Conservation (phyloP, 2,888 invertebrate genomes). For the Drosophila neonasuta region DNA sequence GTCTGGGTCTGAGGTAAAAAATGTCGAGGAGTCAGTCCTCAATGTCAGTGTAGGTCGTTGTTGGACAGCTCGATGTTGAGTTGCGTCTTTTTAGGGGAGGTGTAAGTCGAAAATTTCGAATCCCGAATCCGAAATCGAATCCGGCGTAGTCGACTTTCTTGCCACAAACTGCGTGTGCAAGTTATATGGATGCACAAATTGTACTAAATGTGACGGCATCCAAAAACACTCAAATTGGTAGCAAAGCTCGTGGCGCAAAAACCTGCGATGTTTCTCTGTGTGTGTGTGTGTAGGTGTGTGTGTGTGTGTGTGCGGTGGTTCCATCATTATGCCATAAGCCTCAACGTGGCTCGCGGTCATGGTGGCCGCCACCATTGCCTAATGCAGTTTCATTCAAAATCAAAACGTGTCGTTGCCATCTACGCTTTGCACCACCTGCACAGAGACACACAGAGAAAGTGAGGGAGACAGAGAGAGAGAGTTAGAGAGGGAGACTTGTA, state of each 20-base stretch:
- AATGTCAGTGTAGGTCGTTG: constrained; percentile 73
- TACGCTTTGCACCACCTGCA: constrained; percentile 11
- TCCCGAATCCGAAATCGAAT: constrained; percentile 13
- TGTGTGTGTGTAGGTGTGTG: no score
- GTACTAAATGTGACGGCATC: constrained; percentile 72
- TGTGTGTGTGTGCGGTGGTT: constrained; percentile 19
- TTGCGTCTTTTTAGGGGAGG: neutral
- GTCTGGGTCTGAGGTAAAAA: constrained; percentile 9
- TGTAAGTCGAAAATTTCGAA: neutral
- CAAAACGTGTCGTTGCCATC: constrained; percentile 64
- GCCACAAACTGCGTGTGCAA: constrained; percentile 36
- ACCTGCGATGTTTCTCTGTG: neutral
- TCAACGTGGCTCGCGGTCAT: constrained; percentile 31
- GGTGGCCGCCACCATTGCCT: constrained; percentile 39
- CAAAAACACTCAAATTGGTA: constrained; percentile 34
- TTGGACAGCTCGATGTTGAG: constrained; percentile 8
- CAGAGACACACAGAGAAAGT: no score
- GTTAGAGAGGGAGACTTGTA: no score
- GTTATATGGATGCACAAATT: constrained; percentile 72
- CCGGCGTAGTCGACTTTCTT: constrained; percentile 26
- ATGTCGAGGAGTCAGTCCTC: constrained; percentile 27
- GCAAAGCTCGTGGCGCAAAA: constrained; percentile 12
- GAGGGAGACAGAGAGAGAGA: no score
- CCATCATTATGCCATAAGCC: constrained; percentile 61
- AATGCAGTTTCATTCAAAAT: constrained; percentile 75